Evolutionary conservation across 2,888 invertebrate genomes (phyloP).

Genomic region (Pheosia tremula): DNA sequence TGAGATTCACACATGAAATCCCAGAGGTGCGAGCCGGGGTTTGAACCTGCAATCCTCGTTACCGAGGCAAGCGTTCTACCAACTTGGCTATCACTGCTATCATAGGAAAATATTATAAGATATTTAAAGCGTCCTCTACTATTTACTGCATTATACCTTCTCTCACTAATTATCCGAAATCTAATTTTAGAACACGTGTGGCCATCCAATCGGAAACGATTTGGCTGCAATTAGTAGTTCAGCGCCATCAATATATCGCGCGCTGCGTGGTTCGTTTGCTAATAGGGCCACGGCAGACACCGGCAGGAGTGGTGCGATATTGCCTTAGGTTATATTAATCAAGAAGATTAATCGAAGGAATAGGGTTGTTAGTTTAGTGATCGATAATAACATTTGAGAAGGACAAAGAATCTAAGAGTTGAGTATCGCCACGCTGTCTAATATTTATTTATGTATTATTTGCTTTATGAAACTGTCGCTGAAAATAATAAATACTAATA

Average conservation of each 20-base stretch:
- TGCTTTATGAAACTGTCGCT: no score
- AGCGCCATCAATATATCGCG: constrained; percentile 40
- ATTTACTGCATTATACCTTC: background rate
- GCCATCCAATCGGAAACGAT: constrained; percentile 36
- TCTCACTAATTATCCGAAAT: constrained; percentile 15
- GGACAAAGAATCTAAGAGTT: no score
- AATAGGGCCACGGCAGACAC: constrained; percentile 38
- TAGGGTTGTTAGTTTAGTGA: background rate
- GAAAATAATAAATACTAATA: no score
- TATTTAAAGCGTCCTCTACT: background rate
- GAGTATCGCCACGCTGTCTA: no score
- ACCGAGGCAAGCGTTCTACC: no score
- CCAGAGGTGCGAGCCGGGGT: no score
- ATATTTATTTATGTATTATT: no score
- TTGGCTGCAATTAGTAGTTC: constrained; percentile 37
- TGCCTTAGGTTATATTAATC: background rate
- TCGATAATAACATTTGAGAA: no score
- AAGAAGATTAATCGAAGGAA: background rate
- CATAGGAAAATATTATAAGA: no score
- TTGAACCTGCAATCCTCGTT: no score
- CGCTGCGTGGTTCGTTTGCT: constrained; percentile 49
- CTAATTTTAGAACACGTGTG: constrained; percentile 38
- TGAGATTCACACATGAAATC: no score
- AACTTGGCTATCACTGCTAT: no score
- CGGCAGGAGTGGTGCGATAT: background rate